Conservation (phyloP, 2,888 invertebrate genomes). For the Chalcosyrphus nemorum region DNA sequence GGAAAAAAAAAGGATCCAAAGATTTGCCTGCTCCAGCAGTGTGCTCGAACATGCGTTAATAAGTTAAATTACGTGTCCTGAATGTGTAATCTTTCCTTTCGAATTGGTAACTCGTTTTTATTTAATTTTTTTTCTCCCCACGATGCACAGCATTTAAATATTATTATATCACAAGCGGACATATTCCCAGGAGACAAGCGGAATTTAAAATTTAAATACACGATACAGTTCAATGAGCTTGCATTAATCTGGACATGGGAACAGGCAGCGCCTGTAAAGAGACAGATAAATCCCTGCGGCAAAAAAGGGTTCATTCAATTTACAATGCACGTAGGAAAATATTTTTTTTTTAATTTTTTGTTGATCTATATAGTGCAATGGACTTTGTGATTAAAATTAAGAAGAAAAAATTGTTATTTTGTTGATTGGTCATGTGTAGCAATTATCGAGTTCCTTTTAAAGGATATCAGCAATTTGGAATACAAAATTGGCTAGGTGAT, state of each 20-base stretch:
- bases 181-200: neutral
- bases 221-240: conserved; percentile 5
- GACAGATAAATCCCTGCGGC: neutral
- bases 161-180: neutral
- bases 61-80: conserved; percentile 58
- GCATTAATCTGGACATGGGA: conserved; percentile 1
- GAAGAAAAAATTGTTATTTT: too few relatives aligned
- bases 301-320: neutral
- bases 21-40: neutral
- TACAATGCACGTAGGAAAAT: neutral
- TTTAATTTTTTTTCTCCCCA: too few relatives aligned
- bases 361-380: too few relatives aligned
- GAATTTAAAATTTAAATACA: conserved; percentile 18
- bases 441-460: too few relatives aligned
- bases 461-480: too few relatives aligned
- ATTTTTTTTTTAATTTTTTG: too few relatives aligned
- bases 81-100: conserved; percentile 24
- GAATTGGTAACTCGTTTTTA: neutral
- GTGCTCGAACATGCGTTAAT: conserved; percentile 47
- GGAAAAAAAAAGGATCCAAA: neutral
- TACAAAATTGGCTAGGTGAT: too few relatives aligned
- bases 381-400: too few relatives aligned
- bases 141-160: conserved; percentile 20
- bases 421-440: too few relatives aligned
- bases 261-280: neutral